Evolutionary conservation across 1,140 invertebrate genomes (phyloP).

Genomic region (Diachasmimorpha longicaudata): DNA sequence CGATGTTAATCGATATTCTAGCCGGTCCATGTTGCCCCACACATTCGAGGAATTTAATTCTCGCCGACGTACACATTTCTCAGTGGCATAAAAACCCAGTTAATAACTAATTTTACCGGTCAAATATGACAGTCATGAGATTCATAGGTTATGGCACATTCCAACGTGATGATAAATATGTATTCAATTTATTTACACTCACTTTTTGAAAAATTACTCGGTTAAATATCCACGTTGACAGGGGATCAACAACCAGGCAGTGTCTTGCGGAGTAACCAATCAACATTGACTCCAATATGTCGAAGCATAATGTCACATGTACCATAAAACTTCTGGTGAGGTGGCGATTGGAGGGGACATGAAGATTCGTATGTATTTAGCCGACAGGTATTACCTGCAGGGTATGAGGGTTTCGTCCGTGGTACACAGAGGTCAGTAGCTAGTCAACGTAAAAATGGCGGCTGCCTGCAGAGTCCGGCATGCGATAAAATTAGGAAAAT

Average conservation of each 20-base stretch:
- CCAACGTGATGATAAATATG: background rate
- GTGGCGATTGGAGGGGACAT: background rate
- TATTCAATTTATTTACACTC: background rate
- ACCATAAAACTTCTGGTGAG: background rate
- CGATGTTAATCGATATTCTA: too few species aligned
- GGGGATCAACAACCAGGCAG: background rate
- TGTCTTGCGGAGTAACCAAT: background rate
- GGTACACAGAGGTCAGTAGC: too few species aligned
- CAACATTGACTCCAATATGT: background rate
- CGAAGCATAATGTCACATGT: background rate
- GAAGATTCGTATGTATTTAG: too few species aligned
- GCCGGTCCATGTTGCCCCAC: too few species aligned
- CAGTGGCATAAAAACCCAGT: too few species aligned
- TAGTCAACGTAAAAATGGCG: too few species aligned
- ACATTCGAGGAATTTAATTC: too few species aligned
- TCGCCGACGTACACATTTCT: too few species aligned
- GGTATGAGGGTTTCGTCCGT: too few species aligned
- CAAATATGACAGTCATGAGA: too few species aligned
- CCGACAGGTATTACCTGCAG: too few species aligned
- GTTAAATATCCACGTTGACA: background rate
- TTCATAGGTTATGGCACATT: background rate
- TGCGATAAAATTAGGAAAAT: constrained; percentile 39
- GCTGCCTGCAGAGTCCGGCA: constrained; percentile 34
- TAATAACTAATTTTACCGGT: too few species aligned
- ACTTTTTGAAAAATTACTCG: background rate